A percentile compares a stretch with the other conserved stretches of the same genome.
These are phyloP conservation scores for Australoheros facetus DNA, from an alignment of 2,797 vertebrate genomes.

Conservation along the genomic window DNA sequence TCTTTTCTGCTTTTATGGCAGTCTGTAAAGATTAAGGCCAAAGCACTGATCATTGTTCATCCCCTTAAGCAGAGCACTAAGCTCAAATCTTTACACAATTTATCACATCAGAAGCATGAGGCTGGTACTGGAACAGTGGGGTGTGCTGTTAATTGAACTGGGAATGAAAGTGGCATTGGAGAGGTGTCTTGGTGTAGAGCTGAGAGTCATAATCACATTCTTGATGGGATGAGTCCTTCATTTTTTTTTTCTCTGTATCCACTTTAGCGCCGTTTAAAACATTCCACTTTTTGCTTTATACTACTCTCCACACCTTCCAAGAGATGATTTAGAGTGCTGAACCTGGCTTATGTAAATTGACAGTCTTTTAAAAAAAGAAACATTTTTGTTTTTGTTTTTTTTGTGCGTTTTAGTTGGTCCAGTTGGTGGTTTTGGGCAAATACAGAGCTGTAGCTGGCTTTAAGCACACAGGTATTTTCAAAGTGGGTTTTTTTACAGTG, in stretches of 20 bases:
- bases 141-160: slow-evolving; percentile 57
- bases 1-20: slow-evolving; percentile 6
- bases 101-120: slow-evolving; percentile 38
- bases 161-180: slow-evolving; percentile 42
- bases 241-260: slow-evolving; percentile 1
- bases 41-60: slow-evolving; percentile 58
- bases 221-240: slow-evolving; percentile 28
- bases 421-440: background rate
- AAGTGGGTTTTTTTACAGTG: background rate
- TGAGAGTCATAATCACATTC: slow-evolving; percentile 55
- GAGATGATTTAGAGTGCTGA: slow-evolving; percentile 14
- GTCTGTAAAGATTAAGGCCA: slow-evolving; percentile 8
- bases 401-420: background rate
- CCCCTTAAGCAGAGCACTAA: slow-evolving; percentile 47
- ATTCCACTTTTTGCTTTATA: slow-evolving; percentile 25
- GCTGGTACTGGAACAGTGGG: slow-evolving; percentile 2
- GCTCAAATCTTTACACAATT: slow-evolving; percentile 57
- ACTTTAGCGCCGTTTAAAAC: slow-evolving; percentile 30
- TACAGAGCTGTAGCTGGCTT: background rate
- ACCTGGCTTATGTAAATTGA: slow-evolving; percentile 18
- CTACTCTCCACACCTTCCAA: background rate
- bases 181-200: slow-evolving; percentile 40
- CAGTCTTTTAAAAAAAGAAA: background rate
- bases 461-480: background rate
- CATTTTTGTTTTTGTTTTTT: background rate